Conservation (phyloP, 1,140 invertebrate species). For the Antheraea pernyi region DNA sequence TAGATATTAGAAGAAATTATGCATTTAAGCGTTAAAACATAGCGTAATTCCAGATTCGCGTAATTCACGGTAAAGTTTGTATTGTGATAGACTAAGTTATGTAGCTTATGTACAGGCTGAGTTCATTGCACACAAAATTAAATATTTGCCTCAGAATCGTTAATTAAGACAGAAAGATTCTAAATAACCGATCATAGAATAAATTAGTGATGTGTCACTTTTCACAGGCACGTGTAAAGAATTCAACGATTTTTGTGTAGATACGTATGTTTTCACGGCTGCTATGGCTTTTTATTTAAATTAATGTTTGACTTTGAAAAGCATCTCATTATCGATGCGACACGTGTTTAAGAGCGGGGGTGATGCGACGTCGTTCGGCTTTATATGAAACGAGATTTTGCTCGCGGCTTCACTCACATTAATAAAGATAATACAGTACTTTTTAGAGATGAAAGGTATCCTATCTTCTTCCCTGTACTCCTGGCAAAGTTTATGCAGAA, state of each 20-base stretch:
- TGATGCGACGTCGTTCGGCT: not conserved
- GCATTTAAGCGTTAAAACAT: no score
- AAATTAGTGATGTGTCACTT: slow-evolving; percentile 58
- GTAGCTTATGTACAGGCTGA: slow-evolving; percentile 7
- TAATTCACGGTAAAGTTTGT: no score
- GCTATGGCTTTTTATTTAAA: slow-evolving; percentile 3
- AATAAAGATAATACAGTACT: not conserved
- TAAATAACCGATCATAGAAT: slow-evolving; percentile 55
- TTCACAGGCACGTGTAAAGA: slow-evolving; percentile 57
- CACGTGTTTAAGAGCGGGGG: not conserved
- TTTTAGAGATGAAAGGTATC: no score
- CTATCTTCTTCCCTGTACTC: not conserved
- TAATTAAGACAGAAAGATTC: slow-evolving; percentile 42
- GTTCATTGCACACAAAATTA: slow-evolving; percentile 45
- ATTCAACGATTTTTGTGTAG: slow-evolving; percentile 48
- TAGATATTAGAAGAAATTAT: no score
- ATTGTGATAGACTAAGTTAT: no score
- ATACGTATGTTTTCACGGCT: slow-evolving; percentile 26
- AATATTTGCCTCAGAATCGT: slow-evolving; percentile 54
- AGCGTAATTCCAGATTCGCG: no score
- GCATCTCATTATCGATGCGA: slow-evolving; percentile 2
- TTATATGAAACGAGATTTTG: not conserved
- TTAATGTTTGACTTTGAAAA: slow-evolving; percentile 7
- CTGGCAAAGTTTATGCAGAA: no score
- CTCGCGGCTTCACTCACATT: not conserved